Evolutionary conservation across 2,113 vertebrate species (phyloP).

Genomic region (Glaucidium brasilianum): DNA sequence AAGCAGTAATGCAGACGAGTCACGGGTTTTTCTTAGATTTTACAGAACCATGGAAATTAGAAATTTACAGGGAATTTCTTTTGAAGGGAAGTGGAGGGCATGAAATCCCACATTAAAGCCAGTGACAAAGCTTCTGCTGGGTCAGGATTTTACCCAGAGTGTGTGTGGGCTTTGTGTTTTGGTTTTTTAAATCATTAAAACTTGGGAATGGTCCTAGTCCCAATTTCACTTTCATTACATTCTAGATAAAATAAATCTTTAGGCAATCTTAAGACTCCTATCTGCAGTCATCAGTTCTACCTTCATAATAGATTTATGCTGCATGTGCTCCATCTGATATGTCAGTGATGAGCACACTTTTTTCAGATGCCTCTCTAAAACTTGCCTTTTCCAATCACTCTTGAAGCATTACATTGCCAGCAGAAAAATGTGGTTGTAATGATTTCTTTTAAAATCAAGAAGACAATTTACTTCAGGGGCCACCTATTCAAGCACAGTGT

Average conservation of each 20-base stretch:
- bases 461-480: not conserved
- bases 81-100: not conserved
- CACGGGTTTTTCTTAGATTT: not conserved
- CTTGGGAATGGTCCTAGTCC: not conserved
- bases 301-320: not conserved
- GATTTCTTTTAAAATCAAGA: constrained; percentile 12
- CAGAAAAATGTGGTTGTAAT: not conserved
- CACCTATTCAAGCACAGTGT: not conserved
- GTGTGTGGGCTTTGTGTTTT: not conserved
- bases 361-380: not conserved
- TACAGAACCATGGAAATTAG: not conserved
- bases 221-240: not conserved
- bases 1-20: not conserved
- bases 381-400: not conserved
- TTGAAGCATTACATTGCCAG: not conserved
- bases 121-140: not conserved
- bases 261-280: not conserved
- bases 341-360: not conserved
- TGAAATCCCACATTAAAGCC: not conserved
- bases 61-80: not conserved
- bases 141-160: not conserved
- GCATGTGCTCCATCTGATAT: not conserved
- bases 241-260: not conserved
- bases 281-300: not conserved
- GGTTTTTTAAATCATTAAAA: not conserved